Base-by-base conservation (phyloP, 2,797 vertebrate genomes). In the Geotria australis region DNA sequence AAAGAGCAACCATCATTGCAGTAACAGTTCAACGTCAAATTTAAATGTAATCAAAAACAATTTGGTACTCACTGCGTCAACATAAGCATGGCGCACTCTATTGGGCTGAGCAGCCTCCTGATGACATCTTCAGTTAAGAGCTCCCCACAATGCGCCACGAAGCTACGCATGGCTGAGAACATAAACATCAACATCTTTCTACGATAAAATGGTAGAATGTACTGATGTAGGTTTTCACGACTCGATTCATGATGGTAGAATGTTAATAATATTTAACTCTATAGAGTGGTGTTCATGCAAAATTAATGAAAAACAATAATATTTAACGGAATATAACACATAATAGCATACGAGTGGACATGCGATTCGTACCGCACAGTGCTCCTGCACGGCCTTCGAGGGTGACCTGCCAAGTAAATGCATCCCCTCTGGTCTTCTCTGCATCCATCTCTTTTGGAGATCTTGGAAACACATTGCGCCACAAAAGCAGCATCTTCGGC, bases 11-110 rank as follows among this genome's bases (percentile, higher is more conserved):
- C n/a, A n/a, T n/a, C n/a, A n/a, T 38, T 38, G 38, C 24, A 38
- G 24, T 5, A 38, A 38, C 24, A 38, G 24, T 38, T 24, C 24
- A 38, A 38, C 38, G 24, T 38, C 24, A 38, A 24, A 38, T 38
- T 38, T 38, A 5, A 38, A 38, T 24, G 24, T 4, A 38, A 38
- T 38, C 24, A 38, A 38, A 38, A n/a, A 60, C 46, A 57, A 58
- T 11, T 57, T 62, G 48, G 62, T 62, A 91, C 89, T 89, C 73
- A 98, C 89, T 98, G 91, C 1, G 89, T 88, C 83, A 98, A 89
- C 89, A 96, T 95, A 58, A 86, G 93, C 91, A 98, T 96, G 64
- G 91, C 88, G 68, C 91, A 96, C 70, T 98, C 91, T 55, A 96
- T 86, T 57, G 91, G 91, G 3, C 82, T 93, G 89, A 98, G 94